Conservation (phyloP, 1,140 invertebrate genomes). For the Phortica variegata region DNA sequence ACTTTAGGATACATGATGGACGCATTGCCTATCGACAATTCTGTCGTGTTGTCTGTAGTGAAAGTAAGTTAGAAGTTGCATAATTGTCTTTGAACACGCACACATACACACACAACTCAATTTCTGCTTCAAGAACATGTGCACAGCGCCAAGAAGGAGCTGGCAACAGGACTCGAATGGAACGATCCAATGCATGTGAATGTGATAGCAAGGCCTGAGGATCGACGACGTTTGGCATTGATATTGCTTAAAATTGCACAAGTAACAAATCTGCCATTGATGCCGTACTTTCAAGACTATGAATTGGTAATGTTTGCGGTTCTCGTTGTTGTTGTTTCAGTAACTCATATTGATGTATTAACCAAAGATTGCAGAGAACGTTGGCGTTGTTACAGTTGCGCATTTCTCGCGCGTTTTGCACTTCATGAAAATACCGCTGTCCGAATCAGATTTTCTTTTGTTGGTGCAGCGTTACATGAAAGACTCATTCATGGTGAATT, state of each 20-base stretch:
- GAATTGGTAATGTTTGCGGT: constrained; percentile 61
- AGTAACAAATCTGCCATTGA: constrained; percentile 60
- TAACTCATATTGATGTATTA: not conserved
- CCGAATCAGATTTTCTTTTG: constrained; percentile 67
- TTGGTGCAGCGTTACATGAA: constrained; percentile 69
- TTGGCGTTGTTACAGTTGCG: constrained; percentile 67
- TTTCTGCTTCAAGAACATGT: constrained; percentile 15
- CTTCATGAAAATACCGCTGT: constrained; percentile 66
- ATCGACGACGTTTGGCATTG: constrained; percentile 64
- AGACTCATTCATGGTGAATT: constrained; percentile 70
- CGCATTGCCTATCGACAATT: constrained; percentile 71
- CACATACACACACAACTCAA: not conserved
- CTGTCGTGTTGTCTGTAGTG: constrained; percentile 68
- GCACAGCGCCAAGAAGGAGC: constrained; percentile 56
- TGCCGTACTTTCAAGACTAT: constrained; percentile 75
- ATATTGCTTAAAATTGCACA: constrained; percentile 69
- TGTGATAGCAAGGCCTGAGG: constrained; percentile 63
- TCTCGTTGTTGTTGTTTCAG: no score
- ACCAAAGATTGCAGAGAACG: constrained; percentile 67
- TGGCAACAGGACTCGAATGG: constrained; percentile 64
- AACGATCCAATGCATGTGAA: constrained; percentile 65
- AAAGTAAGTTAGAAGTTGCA: constrained; percentile 42
- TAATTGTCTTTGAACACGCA: no score
- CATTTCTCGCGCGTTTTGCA: constrained; percentile 71
- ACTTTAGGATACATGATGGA: constrained; percentile 72